Evolutionary conservation across 1,140 invertebrate species (phyloP).

Genomic region (Riptortus pedestris): DNA sequence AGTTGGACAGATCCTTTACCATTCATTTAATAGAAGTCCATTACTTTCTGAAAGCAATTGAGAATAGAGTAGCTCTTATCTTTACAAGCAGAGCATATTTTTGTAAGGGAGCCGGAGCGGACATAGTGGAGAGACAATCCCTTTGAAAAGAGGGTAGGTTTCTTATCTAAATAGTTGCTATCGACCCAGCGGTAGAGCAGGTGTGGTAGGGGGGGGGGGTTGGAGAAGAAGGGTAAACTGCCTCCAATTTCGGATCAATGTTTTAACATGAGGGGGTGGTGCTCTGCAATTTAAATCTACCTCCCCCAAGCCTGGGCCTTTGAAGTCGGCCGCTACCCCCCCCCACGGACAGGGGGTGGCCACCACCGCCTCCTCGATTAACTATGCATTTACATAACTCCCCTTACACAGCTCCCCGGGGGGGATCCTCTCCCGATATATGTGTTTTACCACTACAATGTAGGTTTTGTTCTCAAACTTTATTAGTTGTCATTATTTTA

Average conservation of each 20-base stretch:
- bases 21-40: no score
- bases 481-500: no score
- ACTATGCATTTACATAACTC: conserved; percentile 15
- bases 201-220: not conserved
- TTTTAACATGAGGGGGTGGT: conserved; percentile 32
- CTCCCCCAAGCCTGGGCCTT: conserved; percentile 14
- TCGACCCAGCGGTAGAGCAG: not conserved
- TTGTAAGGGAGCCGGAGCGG: no score
- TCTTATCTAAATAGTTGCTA: conserved; percentile 17
- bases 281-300: conserved; percentile 34
- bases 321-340: conserved; percentile 1
- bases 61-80: no score
- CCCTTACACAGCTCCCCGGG: not conserved
- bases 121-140: no score
- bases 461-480: no score
- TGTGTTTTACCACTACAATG: no score
- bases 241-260: conserved; percentile 34
- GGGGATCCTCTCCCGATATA: not conserved
- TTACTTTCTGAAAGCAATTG: no score
- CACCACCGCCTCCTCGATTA: conserved; percentile 11
- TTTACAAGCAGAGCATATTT: no score
- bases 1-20: no score
- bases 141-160: not conserved
- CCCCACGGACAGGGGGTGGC: not conserved
- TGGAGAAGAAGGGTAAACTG: conserved; percentile 28